Percentiles rank a stretch among this genome's conserved stretches.
phyloP scores from a whole-genome alignment of 2,113 vertebrate genomes.

The Pygoscelis antarcticus region DNA sequence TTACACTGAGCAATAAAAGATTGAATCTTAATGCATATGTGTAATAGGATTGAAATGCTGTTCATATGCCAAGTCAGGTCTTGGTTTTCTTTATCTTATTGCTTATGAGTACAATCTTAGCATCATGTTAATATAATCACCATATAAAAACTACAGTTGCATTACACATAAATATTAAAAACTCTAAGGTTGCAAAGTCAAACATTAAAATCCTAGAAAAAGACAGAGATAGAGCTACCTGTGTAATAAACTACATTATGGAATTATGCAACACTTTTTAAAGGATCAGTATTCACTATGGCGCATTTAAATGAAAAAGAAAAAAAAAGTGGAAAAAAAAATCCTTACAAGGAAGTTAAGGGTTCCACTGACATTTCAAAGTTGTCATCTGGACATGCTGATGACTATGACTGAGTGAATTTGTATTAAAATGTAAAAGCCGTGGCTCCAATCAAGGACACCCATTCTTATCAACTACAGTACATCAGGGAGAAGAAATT shows the following conservation, averaged over 20 bases:
- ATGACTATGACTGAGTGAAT: not conserved
- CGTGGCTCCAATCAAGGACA: not conserved
- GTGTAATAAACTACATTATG: not conserved
- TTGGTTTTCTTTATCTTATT: not conserved
- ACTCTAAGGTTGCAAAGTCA: not conserved
- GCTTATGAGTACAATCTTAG: not conserved
- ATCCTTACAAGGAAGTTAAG: not conserved
- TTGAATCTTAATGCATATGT: not conserved
- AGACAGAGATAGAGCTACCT: not conserved
- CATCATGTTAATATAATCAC: not conserved
- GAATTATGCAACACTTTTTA: not conserved
- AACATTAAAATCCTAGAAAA: not conserved
- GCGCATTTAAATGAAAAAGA: not conserved
- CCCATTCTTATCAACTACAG: not conserved
- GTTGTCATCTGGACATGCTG: not conserved
- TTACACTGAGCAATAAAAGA: not conserved
- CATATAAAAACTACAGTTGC: not conserved
- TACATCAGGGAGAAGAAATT: not conserved
- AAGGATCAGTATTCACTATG: accelerated
- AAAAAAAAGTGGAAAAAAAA: too few species aligned
- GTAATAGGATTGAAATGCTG: not conserved
- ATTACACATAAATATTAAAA: not conserved
- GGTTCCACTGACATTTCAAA: not conserved
- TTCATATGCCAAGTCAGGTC: not conserved
- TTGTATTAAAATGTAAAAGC: not conserved